phyloP scores from a whole-genome alignment of 2,113 vertebrate genomes.

The Nyctibius bracteatus region DNA sequence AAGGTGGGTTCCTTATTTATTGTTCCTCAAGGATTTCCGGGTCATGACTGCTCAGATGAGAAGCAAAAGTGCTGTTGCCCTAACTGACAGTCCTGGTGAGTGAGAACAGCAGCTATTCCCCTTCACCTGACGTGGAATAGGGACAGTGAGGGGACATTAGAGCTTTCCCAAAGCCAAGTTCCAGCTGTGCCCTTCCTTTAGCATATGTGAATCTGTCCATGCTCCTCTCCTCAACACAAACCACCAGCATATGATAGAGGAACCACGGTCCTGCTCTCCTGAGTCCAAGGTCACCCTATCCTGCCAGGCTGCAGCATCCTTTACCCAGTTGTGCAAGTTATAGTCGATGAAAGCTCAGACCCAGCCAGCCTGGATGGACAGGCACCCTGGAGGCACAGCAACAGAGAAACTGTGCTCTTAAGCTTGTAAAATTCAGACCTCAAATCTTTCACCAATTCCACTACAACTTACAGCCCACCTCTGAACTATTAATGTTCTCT shows the following conservation, averaged over 20 bases:
- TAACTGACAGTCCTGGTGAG: background rate
- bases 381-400: background rate
- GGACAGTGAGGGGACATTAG: background rate
- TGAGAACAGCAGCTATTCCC: background rate
- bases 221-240: background rate
- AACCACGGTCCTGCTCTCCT: accelerated
- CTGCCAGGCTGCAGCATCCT: background rate
- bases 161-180: background rate
- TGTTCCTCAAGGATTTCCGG: background rate
- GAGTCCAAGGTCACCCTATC: background rate
- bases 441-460: background rate
- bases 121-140: accelerated
- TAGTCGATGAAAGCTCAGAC: background rate
- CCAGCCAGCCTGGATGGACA: background rate
- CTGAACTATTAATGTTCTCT: background rate
- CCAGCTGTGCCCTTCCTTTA: background rate
- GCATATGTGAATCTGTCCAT: background rate
- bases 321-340: background rate
- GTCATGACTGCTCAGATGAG: background rate
- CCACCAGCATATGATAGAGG: background rate
- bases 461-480: background rate
- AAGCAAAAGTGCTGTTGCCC: background rate
- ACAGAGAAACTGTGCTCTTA: background rate
- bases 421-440: background rate
- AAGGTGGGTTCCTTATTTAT: background rate